A percentile compares a stretch with the other conserved stretches of the same genome.
These are phyloP conservation scores for Pygoscelis antarcticus DNA, from an alignment of 2,113 vertebrate species.

Conservation along the genomic window DNA sequence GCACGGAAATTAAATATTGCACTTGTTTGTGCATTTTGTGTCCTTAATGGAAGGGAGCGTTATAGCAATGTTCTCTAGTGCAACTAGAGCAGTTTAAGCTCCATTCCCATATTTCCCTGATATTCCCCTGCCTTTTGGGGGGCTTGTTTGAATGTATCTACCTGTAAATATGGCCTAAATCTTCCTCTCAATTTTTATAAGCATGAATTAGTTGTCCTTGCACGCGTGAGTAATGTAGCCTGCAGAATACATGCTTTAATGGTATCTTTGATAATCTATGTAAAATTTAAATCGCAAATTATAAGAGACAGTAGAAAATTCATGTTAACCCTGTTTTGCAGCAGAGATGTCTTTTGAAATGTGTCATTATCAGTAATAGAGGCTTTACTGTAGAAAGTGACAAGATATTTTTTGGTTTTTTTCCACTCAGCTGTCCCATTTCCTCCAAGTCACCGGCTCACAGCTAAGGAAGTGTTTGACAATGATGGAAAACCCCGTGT, in stretches of 20 bases:
- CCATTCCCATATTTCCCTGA: neutral
- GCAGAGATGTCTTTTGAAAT: neutral
- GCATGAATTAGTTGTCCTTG: neutral
- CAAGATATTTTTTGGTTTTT: neutral
- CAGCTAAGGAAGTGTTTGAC: slow-evolving; percentile 98
- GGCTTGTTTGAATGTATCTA: neutral
- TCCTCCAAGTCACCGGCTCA: slow-evolving; percentile 96
- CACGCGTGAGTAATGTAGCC: neutral
- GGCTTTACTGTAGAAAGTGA: neutral
- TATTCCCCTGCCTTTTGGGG: neutral
- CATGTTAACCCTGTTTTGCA: neutral
- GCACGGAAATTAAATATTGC: neutral
- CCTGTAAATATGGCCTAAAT: neutral
- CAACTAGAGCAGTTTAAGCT: neutral
- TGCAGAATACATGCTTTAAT: neutral
- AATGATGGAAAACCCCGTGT: slow-evolving; percentile 95
- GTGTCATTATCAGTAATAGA: neutral
- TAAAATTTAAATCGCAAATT: neutral
- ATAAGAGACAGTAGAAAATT: neutral
- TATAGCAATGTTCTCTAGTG: neutral
- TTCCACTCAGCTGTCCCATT: slow-evolving; percentile 90
- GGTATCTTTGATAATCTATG: neutral
- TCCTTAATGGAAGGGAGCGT: neutral
- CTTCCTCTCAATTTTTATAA: neutral
- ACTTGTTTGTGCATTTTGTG: neutral